phyloP scores from a whole-genome alignment of 2,113 vertebrate species.

The Perca fluviatilis region DNA sequence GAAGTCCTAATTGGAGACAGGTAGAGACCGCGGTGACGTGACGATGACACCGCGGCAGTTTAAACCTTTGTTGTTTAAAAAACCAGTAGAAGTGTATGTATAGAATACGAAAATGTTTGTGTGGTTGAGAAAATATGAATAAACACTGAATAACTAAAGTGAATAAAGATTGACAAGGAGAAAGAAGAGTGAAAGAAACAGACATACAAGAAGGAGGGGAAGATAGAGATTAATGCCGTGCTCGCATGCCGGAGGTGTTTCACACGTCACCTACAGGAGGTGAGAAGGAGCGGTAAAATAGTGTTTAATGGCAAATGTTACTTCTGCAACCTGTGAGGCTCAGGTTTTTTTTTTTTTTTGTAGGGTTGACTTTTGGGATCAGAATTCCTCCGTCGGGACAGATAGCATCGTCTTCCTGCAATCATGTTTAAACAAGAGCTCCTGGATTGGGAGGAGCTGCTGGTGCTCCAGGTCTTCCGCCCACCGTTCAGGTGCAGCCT shows the following conservation, averaged over 20 bases:
- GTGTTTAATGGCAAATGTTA: neutral
- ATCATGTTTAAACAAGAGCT: too few relatives aligned
- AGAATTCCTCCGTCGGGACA: neutral
- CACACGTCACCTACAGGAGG: constrained; percentile 19
- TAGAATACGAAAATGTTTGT: neutral
- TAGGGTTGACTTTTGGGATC: neutral
- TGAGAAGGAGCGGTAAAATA: neutral
- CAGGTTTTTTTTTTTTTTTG: neutral
- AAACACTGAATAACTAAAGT: neutral
- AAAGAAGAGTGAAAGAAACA: neutral
- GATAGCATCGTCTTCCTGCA: neutral
- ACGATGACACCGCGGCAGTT: neutral
- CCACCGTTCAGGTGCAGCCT: too few relatives aligned
- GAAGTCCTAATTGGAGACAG: constrained; percentile 63
- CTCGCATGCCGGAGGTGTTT: neutral
- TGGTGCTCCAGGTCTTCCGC: too few relatives aligned
- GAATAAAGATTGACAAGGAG: neutral
- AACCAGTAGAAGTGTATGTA: neutral
- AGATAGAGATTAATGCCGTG: neutral
- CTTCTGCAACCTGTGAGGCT: neutral
- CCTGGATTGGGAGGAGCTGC: too few relatives aligned
- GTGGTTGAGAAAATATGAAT: neutral
- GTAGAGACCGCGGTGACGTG: neutral
- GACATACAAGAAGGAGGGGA: neutral
- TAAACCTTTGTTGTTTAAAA: neutral